These are phyloP conservation scores for Hystrix brachyura DNA, from an alignment of 2,113 vertebrate species.

Conservation along the genomic window DNA sequence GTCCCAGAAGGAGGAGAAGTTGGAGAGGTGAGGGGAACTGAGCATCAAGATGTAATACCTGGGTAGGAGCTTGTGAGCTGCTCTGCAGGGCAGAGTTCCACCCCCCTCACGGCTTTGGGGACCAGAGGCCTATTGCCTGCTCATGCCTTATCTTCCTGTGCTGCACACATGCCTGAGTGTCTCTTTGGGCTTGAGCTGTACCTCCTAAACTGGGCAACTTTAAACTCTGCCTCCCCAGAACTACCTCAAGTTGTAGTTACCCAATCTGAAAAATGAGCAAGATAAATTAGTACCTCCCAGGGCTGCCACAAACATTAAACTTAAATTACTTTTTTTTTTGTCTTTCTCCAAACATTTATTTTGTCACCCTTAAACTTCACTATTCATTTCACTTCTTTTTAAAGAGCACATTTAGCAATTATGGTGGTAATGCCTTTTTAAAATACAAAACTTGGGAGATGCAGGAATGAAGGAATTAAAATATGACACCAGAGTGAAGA, in stretches of 20 bases:
- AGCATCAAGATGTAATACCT: neutral
- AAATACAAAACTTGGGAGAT: neutral
- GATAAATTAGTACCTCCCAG: neutral
- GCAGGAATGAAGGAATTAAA: neutral
- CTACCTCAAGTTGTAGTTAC: neutral
- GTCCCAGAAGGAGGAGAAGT: conserved; percentile 1
- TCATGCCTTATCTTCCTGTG: too few species aligned
- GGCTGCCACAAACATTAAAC: neutral
- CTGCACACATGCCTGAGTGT: neutral
- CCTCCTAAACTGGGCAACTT: neutral
- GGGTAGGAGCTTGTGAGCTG: neutral
- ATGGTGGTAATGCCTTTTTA: neutral
- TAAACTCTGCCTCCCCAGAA: neutral
- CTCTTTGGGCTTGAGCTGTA: neutral
- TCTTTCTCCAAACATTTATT: conserved; percentile 5
- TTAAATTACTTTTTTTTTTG: neutral
- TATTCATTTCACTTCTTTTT: conserved; percentile 2
- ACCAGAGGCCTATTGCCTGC: neutral
- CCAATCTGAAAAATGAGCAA: neutral
- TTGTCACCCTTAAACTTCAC: neutral
- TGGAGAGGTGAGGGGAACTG: neutral
- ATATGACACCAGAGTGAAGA: neutral
- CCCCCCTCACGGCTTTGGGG: neutral
- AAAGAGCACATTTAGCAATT: neutral
- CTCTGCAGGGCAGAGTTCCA: neutral